Percentiles rank a stretch among this genome's conserved stretches.
These are phyloP conservation scores for Papilio elwesi DNA, from an alignment of 2,888 invertebrate species.

Conservation along the genomic window DNA sequence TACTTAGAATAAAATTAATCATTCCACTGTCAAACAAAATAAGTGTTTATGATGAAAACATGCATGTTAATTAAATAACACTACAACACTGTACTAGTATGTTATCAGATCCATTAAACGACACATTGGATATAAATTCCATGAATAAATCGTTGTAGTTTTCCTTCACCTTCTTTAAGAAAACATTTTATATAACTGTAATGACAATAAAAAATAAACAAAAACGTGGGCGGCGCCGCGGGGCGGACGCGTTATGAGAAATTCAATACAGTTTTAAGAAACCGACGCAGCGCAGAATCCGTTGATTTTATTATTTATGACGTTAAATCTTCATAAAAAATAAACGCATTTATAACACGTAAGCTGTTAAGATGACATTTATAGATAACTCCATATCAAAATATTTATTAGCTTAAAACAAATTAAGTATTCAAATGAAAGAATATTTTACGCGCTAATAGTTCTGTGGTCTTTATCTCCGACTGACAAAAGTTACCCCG, in stretches of 20 bases:
- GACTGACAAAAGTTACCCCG: background rate
- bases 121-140: constrained; percentile 25
- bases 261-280: constrained; percentile 41
- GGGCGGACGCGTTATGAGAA: constrained; percentile 29
- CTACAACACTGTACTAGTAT: constrained; percentile 23
- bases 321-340: constrained; percentile 61
- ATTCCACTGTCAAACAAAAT: constrained; percentile 36
- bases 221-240: constrained; percentile 38
- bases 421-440: constrained; percentile 75
- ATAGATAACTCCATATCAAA: constrained; percentile 63
- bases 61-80: constrained; percentile 43
- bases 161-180: constrained; percentile 28
- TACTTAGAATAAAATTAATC: background rate
- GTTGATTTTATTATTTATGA: constrained; percentile 56
- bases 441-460: constrained; percentile 52
- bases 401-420: constrained; percentile 73
- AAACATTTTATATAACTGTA: constrained; percentile 36
- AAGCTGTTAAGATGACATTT: constrained; percentile 64
- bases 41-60: background rate
- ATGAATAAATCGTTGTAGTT: constrained; percentile 3
- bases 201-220: constrained; percentile 37
- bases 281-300: constrained; percentile 48
- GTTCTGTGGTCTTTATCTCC: background rate
- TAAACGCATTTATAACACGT: constrained; percentile 60
- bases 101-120: constrained; percentile 20